Conservation (phyloP, 2,888 invertebrate species). For the Aporophyla lueneburgensis region DNA sequence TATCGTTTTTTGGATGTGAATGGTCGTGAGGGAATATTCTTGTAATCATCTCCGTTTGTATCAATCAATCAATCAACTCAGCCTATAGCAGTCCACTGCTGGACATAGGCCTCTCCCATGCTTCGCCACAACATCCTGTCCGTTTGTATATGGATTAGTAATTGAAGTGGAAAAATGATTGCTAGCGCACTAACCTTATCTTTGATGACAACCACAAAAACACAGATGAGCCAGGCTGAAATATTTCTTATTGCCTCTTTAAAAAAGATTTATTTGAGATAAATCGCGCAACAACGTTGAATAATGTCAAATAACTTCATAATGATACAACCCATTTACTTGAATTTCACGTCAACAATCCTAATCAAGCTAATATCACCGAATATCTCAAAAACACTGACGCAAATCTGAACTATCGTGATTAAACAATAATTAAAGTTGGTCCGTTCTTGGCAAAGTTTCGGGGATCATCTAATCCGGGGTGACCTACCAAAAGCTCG, state of each 20-base stretch:
- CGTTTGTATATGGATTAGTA: background rate
- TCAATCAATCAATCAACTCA: too few relatives aligned
- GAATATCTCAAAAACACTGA: slow-evolving; percentile 70
- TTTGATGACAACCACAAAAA: background rate
- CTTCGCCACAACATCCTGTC: too few relatives aligned
- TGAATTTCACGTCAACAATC: slow-evolving; percentile 13
- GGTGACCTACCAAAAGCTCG: slow-evolving; percentile 81
- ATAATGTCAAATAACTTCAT: background rate
- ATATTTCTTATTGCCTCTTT: background rate
- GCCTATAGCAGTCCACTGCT: too few relatives aligned
- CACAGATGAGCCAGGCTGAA: background rate
- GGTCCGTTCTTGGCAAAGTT: slow-evolving; percentile 79
- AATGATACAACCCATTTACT: background rate
- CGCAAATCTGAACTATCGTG: slow-evolving; percentile 69
- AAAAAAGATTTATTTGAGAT: background rate
- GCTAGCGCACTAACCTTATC: background rate
- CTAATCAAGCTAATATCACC: slow-evolving; percentile 33
- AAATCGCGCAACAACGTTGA: background rate
- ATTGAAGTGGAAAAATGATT: slow-evolving; percentile 2
- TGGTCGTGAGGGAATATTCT: slow-evolving; percentile 7
- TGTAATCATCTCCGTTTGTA: slow-evolving; percentile 1
- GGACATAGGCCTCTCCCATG: too few relatives aligned
- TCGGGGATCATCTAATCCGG: slow-evolving; percentile 80
- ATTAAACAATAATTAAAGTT: slow-evolving; percentile 82
- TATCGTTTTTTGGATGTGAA: slow-evolving; percentile 6